phyloP scores from a whole-genome alignment of 2,888 invertebrate genomes.

The Yponomeuta sedellus region DNA sequence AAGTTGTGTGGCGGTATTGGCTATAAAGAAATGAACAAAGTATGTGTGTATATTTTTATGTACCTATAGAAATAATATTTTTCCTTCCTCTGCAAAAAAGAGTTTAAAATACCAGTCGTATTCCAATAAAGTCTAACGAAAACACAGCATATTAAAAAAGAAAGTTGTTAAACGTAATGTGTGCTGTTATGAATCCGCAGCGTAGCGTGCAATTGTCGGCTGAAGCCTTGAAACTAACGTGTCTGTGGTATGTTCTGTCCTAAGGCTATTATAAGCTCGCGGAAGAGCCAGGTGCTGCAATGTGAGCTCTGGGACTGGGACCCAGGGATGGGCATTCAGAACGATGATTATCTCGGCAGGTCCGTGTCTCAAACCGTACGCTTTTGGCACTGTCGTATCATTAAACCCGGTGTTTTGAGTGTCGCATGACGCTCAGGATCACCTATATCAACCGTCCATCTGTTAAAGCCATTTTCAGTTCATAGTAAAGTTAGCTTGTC shows the following conservation, averaged over 20 bases:
- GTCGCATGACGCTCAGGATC: constrained; percentile 12
- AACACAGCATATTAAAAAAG: neutral
- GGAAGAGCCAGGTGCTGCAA: constrained; percentile 83
- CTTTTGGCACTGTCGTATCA: constrained; percentile 1
- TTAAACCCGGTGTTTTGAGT: constrained; percentile 8
- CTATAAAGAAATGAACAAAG: neutral
- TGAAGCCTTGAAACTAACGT: neutral
- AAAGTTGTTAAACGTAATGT: neutral
- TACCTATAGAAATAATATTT: neutral
- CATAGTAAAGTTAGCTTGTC: neutral
- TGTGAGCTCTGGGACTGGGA: constrained; percentile 91
- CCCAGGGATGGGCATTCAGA: constrained; percentile 85
- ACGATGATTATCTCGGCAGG: constrained; percentile 92
- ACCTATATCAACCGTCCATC: constrained; percentile 5
- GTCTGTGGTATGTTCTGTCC: constrained; percentile 52
- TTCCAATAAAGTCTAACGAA: neutral
- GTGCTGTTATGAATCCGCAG: neutral
- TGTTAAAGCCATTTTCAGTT: neutral
- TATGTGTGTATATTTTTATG: neutral
- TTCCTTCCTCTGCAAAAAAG: neutral
- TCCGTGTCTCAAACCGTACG: constrained; percentile 54
- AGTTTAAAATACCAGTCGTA: neutral
- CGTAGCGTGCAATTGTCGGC: neutral
- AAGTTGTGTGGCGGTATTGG: neutral
- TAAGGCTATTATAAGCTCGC: constrained; percentile 86